Evolutionary conservation across 2,888 invertebrate genomes (phyloP), one percentile per base, ranked within the genome.

Genomic region (Folsomia manolachei): DNA sequence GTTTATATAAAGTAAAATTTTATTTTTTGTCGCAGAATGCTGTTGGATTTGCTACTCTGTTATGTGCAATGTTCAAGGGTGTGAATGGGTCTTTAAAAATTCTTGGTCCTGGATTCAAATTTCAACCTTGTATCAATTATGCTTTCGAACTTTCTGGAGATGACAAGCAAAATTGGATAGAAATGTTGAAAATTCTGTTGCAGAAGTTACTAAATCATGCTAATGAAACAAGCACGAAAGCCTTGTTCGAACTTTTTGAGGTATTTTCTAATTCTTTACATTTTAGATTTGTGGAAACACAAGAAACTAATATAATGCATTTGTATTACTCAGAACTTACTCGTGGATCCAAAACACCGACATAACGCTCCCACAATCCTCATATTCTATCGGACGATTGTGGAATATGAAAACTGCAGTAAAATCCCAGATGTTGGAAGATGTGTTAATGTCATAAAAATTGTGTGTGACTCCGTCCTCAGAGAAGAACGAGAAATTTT

Each of bases 31-130:
- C n/a, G n/a, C 84, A 91, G 91, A 90, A 91, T 75, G 85, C 90
- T 19, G 84, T 87, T 68, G 97, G 97, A 2, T 91, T 94, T 83
- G 94, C 95, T 0, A 89, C 91, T 80, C 86, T 97, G 24, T 86
- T 97, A 71, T 97, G 94, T 85, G 94, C 97, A 86, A 91, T 94
- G 71, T 84, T 95, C 61, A 89, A 90, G 82, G 96, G 96, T 27
- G 90, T 94, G 0, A 86, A 89, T 73, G 90, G 91, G 0, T 72
- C 76, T 0, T n/a, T 76, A 2, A 76, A 76, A 56, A 68, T 76
- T 21, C 19, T 63, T 56, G 76, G 76, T 1, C 74, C 72, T n/a
- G 76, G 76, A 39, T 62, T 76, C 60, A 68, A 72, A 11, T 62
- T 76, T 1, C 69, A 68, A 24, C 27, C 70, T 18, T 74, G 74